Evolutionary conservation across 1,140 invertebrate genomes (phyloP).

Genomic region (Sinonovacula constricta): DNA sequence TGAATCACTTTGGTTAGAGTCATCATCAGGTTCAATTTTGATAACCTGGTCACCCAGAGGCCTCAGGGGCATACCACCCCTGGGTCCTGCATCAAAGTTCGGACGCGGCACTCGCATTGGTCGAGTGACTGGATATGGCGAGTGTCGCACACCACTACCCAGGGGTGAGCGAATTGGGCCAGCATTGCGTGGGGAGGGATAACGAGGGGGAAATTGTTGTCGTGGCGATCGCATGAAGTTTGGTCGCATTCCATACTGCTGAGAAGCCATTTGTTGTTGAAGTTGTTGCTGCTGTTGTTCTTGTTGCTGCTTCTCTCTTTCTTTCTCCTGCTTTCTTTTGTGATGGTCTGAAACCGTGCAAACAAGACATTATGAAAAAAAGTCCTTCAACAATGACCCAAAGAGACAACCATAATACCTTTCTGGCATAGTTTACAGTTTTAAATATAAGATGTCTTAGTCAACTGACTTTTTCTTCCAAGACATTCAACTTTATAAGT

Average conservation of each 20-base stretch:
- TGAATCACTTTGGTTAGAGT: conserved; percentile 36
- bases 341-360: too few relatives aligned
- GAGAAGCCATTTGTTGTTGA: conserved; percentile 1
- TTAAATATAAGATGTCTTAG: too few relatives aligned
- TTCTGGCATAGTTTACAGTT: too few relatives aligned
- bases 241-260: background rate
- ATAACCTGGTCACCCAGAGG: conserved; percentile 13
- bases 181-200: background rate
- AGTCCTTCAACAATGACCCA: too few relatives aligned
- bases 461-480: too few relatives aligned
- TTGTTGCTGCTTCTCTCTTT: conserved; percentile 22
- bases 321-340: conserved; percentile 36
- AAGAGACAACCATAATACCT: too few relatives aligned
- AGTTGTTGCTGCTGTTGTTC: conserved; percentile 2
- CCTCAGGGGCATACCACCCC: background rate
- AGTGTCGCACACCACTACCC: conserved; percentile 14
- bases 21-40: conserved; percentile 29
- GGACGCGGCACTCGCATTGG: background rate
- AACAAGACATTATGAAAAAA: too few relatives aligned
- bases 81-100: background rate
- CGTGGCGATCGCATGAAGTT: background rate
- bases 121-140: conserved; percentile 28
- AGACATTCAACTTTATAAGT: too few relatives aligned
- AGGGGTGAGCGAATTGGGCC: conserved; percentile 5
- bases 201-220: conserved; percentile 4